Percentiles rank a stretch among this genome's conserved stretches.
phyloP scores from a whole-genome alignment of 2,797 vertebrate genomes.

The Eleutherodactylus coqui region DNA sequence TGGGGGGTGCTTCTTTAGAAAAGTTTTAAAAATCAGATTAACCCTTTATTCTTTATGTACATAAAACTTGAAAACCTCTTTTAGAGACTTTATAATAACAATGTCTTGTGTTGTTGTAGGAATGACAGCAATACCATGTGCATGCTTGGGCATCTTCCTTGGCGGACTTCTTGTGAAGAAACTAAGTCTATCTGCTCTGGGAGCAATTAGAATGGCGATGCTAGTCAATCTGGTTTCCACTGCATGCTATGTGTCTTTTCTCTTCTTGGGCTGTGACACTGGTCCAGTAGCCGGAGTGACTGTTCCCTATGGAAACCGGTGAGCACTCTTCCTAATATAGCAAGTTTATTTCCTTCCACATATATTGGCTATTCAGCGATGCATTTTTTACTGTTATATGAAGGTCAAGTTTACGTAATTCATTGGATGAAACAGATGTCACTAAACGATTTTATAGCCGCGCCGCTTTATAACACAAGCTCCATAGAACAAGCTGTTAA shows the following conservation, averaged over 20 bases:
- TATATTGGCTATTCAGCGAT: not conserved
- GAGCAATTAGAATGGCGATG: constrained; percentile 98
- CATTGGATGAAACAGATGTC: constrained; percentile 38
- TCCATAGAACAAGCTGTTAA: constrained; percentile 20
- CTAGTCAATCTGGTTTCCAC: constrained; percentile 97
- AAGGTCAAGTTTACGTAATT: constrained; percentile 44
- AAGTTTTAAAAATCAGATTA: not conserved
- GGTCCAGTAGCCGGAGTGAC: constrained; percentile 96
- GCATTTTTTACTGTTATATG: constrained; percentile 8
- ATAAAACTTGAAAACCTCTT: not conserved
- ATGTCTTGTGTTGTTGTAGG: constrained; percentile 75
- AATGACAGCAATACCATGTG: constrained; percentile 97
- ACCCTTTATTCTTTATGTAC: not conserved
- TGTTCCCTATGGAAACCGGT: constrained; percentile 89
- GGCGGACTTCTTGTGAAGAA: constrained; percentile 97
- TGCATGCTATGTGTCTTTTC: constrained; percentile 95
- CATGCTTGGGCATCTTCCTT: constrained; percentile 97
- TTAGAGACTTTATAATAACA: constrained; percentile 15
- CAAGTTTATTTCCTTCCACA: not conserved
- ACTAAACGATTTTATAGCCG: constrained; percentile 30
- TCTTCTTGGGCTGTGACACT: constrained; percentile 96
- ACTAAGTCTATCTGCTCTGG: constrained; percentile 92
- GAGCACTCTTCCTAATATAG: constrained; percentile 69
- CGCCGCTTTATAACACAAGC: not conserved
- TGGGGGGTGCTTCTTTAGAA: not conserved